A percentile compares a stretch with the other conserved stretches of the same genome.
phyloP scores from a whole-genome alignment of 2,888 invertebrate species.

The Pristionchus entomophagus region DNA sequence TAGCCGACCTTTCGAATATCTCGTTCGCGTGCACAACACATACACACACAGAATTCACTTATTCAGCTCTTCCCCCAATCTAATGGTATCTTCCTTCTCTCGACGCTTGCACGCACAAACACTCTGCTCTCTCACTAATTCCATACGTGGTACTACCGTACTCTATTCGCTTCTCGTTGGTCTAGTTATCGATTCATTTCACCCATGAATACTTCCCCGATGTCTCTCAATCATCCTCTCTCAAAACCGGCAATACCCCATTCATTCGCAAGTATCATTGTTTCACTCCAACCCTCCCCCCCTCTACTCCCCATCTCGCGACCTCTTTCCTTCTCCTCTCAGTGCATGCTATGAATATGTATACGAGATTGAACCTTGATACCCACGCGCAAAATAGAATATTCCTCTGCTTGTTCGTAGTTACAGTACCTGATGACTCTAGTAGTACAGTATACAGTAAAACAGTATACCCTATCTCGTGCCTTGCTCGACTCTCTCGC shows the following conservation, averaged over 20 bases:
- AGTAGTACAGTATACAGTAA: background rate
- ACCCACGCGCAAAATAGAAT: slow-evolving; percentile 19
- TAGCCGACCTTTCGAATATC: slow-evolving; percentile 22
- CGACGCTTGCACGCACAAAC: background rate
- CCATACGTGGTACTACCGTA: background rate
- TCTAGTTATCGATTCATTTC: slow-evolving; percentile 39
- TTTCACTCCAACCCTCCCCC: too few species aligned
- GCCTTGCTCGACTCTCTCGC: slow-evolving; percentile 16
- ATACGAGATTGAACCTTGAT: background rate
- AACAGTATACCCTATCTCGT: background rate
- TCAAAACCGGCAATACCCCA: slow-evolving; percentile 3
- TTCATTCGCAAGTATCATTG: slow-evolving; percentile 8
- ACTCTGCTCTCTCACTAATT: background rate
- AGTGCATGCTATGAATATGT: background rate
- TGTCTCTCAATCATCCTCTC: slow-evolving; percentile 22
- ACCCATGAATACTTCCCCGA: slow-evolving; percentile 24
- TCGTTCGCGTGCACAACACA: background rate
- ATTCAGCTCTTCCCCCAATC: background rate
- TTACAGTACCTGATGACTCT: slow-evolving; percentile 10
- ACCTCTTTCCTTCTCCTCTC: background rate
- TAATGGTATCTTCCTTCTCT: background rate
- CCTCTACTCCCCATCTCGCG: background rate
- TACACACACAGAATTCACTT: background rate
- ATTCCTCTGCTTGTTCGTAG: background rate
- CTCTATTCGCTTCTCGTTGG: slow-evolving; percentile 29